These are phyloP conservation scores for Cyprinodon tularosa DNA, from an alignment of 2,113 vertebrate genomes.

Conservation along the genomic window DNA sequence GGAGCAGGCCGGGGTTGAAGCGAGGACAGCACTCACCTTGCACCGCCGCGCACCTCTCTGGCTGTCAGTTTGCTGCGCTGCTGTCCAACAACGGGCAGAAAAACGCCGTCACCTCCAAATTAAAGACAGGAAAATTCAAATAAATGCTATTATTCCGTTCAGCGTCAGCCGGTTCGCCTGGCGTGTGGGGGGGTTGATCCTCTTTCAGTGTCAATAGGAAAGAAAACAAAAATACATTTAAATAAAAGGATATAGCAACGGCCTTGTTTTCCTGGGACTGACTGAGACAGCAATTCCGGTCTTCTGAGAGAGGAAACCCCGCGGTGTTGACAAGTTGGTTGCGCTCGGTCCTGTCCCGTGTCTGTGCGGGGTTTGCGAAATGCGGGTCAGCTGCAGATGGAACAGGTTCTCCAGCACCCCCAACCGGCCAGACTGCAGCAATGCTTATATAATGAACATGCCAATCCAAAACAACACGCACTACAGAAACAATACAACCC, in stretches of 20 bases:
- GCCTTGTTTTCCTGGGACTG: conserved; percentile 2
- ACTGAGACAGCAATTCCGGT: too few species aligned
- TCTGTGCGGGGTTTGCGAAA: conserved; percentile 67
- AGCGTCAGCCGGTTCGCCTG: conserved; percentile 10
- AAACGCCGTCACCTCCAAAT: neutral
- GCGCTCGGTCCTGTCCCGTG: conserved; percentile 57
- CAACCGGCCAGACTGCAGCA: conserved; percentile 15
- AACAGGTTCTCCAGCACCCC: conserved; percentile 23
- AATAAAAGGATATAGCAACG: conserved; percentile 25
- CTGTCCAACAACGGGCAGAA: fast-evolving
- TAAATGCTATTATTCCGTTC: conserved; percentile 7
- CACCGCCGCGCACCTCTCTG: conserved; percentile 21
- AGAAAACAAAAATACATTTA: too few species aligned
- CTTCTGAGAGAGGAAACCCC: conserved; percentile 22
- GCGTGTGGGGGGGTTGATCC: conserved; percentile 21
- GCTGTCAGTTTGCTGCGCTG: neutral
- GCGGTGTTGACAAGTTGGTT: conserved; percentile 28
- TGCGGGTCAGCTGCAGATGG: conserved; percentile 63
- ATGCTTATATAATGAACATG: conserved; percentile 41
- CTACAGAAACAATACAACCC: too few species aligned
- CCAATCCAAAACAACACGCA: neutral
- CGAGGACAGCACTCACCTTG: conserved; percentile 69
- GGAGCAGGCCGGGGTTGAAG: conserved; percentile 57
- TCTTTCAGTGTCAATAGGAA: conserved; percentile 24
- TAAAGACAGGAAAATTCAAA: conserved; percentile 6